These are phyloP conservation scores for Tachina grossa DNA, from an alignment of 2,888 invertebrate species.

Conservation along the genomic window DNA sequence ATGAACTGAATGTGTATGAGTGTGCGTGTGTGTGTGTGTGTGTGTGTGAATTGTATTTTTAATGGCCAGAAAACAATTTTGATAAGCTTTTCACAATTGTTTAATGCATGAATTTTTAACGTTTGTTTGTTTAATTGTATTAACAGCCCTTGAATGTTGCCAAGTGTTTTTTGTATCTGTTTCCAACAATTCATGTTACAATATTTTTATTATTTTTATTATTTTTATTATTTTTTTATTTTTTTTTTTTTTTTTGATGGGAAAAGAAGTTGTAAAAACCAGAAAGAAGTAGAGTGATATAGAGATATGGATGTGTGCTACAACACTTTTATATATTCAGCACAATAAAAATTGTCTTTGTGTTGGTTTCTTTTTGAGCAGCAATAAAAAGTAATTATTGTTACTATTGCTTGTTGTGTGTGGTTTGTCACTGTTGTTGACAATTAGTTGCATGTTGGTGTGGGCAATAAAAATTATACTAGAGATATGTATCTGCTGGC, in stretches of 20 bases:
- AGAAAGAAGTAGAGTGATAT: not conserved
- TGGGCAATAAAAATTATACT: too few species aligned
- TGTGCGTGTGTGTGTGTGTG: not conserved
- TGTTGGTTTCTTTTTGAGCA: not conserved
- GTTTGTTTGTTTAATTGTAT: not conserved
- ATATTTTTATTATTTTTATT: too few species aligned
- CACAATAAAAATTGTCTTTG: not conserved
- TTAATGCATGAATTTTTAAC: conserved; percentile 3
- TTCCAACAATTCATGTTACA: conserved; percentile 3
- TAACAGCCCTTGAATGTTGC: not conserved
- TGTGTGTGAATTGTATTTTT: conserved; percentile 39
- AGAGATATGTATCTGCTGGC: too few species aligned
- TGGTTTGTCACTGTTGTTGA: not conserved
- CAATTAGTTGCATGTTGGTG: not conserved
- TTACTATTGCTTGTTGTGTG: not conserved
- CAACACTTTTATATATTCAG: not conserved
- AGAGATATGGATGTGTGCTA: not conserved
- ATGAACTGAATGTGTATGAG: not conserved
- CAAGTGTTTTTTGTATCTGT: not conserved
- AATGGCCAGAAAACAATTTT: conserved; percentile 53
- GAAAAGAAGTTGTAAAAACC: conserved; percentile 30
- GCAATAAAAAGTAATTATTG: conserved; percentile 38
- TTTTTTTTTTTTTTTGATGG: conserved; percentile 7
- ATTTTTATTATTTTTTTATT: too few species aligned
- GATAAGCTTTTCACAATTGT: conserved; percentile 26